Evolutionary conservation across 53 echinoderm and acorn worm genomes (phyloP).

Genomic region (Stichopus horrens): DNA sequence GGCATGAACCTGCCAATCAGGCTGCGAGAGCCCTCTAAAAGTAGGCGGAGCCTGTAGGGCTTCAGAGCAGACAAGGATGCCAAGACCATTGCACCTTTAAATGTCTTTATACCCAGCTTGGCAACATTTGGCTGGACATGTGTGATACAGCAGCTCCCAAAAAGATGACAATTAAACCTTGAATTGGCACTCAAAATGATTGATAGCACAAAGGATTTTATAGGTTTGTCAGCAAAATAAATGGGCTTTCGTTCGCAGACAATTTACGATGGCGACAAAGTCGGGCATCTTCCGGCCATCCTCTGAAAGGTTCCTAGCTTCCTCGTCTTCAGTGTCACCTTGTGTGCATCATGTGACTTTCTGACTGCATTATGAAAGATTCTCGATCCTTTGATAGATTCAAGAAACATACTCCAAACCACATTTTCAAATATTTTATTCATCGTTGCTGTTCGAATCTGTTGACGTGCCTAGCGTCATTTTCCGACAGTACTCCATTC

Average conservation of each 20-base stretch:
- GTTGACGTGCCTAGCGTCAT: too few species aligned
- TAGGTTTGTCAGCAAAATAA: background rate
- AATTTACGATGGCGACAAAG: background rate
- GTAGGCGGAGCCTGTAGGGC: conserved; percentile 14
- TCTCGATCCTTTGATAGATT: too few species aligned
- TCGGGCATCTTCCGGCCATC: background rate
- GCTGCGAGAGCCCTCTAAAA: background rate
- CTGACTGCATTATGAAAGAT: too few species aligned
- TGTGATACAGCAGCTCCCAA: background rate
- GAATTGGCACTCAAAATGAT: background rate
- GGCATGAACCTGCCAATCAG: conserved; percentile 26
- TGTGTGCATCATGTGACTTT: background rate
- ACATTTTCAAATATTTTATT: too few species aligned
- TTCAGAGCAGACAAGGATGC: background rate
- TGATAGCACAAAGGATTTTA: background rate
- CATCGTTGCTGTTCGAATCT: too few species aligned
- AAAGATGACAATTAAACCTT: background rate
- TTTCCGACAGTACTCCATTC: too few species aligned
- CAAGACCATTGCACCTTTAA: background rate
- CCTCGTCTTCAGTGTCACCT: background rate
- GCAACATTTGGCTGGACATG: conserved; percentile 11
- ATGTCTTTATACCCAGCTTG: background rate
- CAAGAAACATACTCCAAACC: too few species aligned
- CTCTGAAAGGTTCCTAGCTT: background rate
- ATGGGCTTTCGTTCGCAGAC: background rate